These are phyloP conservation scores for Campoplex capitator DNA, from an alignment of 2,888 invertebrate species.

Conservation along the genomic window DNA sequence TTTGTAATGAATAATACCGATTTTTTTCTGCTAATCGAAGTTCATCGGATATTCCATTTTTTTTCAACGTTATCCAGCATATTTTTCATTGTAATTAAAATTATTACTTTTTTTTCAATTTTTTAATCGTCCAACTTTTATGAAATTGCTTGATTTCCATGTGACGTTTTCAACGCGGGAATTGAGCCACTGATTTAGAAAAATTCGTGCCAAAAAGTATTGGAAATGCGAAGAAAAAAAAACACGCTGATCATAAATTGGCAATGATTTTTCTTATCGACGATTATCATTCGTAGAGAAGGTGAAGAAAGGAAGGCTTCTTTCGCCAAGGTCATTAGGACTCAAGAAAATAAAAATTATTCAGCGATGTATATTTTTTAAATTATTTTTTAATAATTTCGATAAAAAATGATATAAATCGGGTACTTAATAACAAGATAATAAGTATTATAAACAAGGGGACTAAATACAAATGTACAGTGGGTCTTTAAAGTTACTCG, in stretches of 20 bases:
- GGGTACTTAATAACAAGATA: conserved; percentile 85
- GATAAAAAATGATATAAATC: conserved; percentile 85
- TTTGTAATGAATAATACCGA: conserved; percentile 11
- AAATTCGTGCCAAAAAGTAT: neutral
- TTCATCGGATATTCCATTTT: conserved; percentile 1
- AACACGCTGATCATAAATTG: neutral
- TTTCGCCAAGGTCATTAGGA: conserved; percentile 27
- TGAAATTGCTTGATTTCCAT: neutral
- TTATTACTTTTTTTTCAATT: neutral
- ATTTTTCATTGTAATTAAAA: neutral
- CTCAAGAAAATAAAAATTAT: conserved; percentile 53
- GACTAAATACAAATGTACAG: conserved; percentile 85
- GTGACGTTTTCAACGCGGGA: neutral
- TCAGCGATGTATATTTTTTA: conserved; percentile 75
- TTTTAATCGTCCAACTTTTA: conserved; percentile 5
- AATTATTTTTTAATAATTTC: conserved; percentile 85
- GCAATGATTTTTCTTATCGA: neutral
- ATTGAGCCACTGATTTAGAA: too few relatives aligned
- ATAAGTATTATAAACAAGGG: conserved; percentile 85
- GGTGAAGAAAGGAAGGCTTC: conserved; percentile 37
- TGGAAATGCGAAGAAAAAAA: neutral
- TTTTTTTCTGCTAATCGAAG: neutral
- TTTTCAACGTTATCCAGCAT: neutral
- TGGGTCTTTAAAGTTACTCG: conserved; percentile 82
- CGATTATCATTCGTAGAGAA: neutral